Conservation (phyloP, 1,140 invertebrate species). For the Luehdorfia chinensis region DNA sequence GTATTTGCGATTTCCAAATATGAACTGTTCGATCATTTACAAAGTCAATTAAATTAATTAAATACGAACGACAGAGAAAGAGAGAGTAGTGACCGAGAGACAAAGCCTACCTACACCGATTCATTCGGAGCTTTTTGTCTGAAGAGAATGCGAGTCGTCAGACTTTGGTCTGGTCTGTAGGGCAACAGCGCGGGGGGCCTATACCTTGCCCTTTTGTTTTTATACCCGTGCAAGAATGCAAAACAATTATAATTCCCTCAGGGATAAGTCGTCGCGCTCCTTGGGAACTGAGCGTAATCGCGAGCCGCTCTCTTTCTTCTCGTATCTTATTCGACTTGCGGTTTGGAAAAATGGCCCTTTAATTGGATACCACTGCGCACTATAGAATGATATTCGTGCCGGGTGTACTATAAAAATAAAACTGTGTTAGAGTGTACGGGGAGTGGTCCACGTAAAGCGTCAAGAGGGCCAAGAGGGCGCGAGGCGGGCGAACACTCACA, state of each 20-base stretch:
- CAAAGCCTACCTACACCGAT: constrained; percentile 36
- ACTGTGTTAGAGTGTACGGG: constrained; percentile 33
- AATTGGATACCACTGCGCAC: constrained; percentile 37
- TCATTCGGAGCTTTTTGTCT: constrained; percentile 69
- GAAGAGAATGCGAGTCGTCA: constrained; percentile 68
- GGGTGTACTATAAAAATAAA: constrained; percentile 22
- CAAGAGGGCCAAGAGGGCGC: constrained; percentile 23
- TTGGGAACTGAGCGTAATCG: constrained; percentile 59
- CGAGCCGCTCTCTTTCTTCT: constrained; percentile 50
- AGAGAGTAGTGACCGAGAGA: constrained; percentile 1
- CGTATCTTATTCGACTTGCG: constrained; percentile 56
- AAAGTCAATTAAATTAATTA: too few species aligned
- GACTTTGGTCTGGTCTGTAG: constrained; percentile 66
- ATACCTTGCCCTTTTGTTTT: constrained; percentile 69
- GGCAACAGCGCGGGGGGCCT: constrained; percentile 57
- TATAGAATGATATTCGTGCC: not conserved
- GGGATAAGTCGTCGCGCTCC: constrained; percentile 61
- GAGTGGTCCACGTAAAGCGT: constrained; percentile 29
- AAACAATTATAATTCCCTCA: constrained; percentile 75
- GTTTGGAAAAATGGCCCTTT: constrained; percentile 49
- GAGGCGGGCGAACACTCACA: constrained; percentile 37
- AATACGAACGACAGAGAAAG: too few species aligned
- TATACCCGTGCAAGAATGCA: constrained; percentile 74
- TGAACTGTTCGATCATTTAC: too few species aligned
- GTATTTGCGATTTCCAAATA: too few species aligned